Base-by-base conservation (phyloP, 2,888 invertebrate species). In the Microctonus brassicae region DNA sequence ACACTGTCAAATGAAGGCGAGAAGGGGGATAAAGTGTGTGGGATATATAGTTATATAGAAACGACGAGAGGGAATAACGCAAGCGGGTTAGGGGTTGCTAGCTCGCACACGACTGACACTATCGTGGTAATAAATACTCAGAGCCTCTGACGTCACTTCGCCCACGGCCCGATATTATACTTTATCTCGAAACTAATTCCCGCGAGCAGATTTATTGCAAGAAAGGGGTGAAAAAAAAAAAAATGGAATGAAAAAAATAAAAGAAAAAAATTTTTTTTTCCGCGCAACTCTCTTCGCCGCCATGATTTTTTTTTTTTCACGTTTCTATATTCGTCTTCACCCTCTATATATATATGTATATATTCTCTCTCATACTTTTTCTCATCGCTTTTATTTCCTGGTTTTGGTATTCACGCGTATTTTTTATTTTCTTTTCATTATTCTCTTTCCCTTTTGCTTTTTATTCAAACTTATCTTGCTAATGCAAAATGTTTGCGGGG, bases 111-210 rank as follows among this genome's bases (percentile, higher is more conserved):
- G 86, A 87, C 85, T 87, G 87, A 87, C 87, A 82, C 87, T 87
- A 87, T 87, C 87, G 81, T 81, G 80, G 79, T 82, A 83, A 87
- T 87, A 87, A 87, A 87, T 87, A 87, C 83, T 82, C 80, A 78
- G 82, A 83, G 85, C 82, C 86, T 86, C 87, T 86, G 87, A 86
- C 86, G 85, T 86, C 85, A 84, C 83, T 75, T 85, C 82, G 80
- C 81, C 84, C 84, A 82, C 82, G 83, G 85, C 83, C 86, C 85
- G 87, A 87, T 87, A 87, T 87, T 87, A 87, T 87, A 86, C 87
- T 87, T 87, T 87, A 87, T 87, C 87, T 87, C 86, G 81, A 87
- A 87, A 87, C 87, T 87, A 87, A 87, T 87, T 87, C 87, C 86
- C 84, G 85, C 83, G 84, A 81, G 81, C 86, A 87, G 87, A 87